A percentile compares a stretch with the other conserved stretches of the same genome.
phyloP scores from a whole-genome alignment of 2,888 invertebrate genomes.

The Tenthredo scrophulariae region DNA sequence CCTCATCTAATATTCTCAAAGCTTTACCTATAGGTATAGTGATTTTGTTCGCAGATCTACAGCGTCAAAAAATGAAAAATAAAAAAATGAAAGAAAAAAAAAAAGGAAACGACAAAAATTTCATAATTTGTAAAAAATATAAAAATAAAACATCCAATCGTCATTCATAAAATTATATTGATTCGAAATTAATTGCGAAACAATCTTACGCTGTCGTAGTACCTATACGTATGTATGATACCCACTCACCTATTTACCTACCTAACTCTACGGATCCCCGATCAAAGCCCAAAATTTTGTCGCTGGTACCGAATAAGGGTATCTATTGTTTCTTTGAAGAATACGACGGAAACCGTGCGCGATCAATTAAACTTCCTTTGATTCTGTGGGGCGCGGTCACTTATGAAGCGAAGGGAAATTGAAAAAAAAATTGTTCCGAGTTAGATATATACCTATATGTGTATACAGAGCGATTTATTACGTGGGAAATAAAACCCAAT shows the following conservation, averaged over 20 bases:
- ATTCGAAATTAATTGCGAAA: background rate
- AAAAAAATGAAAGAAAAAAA: background rate
- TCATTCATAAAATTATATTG: background rate
- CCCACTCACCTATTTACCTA: background rate
- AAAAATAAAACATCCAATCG: background rate
- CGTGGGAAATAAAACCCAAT: too few species aligned
- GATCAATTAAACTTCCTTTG: constrained; percentile 32
- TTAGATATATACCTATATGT: background rate
- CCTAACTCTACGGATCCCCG: background rate
- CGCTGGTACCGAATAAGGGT: background rate
- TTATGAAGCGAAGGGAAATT: constrained; percentile 11
- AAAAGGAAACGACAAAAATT: background rate
- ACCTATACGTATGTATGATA: background rate
- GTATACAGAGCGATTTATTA: too few species aligned
- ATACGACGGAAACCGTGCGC: background rate
- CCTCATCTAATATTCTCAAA: background rate
- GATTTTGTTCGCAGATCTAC: background rate
- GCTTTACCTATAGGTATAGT: background rate
- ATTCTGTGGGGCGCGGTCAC: background rate
- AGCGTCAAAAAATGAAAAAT: background rate
- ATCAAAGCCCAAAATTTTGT: background rate
- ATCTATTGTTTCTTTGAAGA: constrained; percentile 5
- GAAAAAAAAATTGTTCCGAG: background rate
- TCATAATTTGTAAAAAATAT: background rate
- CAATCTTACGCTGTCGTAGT: background rate